Base-by-base conservation (phyloP, 2,888 invertebrate genomes). In the Heteromurus nitidus region DNA sequence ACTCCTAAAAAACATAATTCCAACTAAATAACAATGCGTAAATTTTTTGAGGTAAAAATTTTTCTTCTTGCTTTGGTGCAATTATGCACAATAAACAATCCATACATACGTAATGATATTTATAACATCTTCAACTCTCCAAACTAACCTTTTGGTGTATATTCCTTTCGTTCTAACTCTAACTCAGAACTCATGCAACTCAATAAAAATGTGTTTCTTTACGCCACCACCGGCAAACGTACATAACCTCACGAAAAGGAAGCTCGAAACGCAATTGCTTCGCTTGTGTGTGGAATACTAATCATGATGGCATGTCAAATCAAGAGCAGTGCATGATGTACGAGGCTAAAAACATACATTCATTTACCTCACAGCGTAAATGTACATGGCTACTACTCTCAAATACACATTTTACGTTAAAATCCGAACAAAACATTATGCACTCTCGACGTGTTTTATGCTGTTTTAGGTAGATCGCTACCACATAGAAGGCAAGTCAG, bases 61-160 rank as follows among this genome's bases (percentile, higher is more conserved):
- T n/a, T n/a, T n/a, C n/a, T 60, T 65, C 24, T 42, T 30, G 11
- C 55, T 16, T 36, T n/a, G 20, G 30, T 70, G 65, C 64, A 79
- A 79, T 79, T 79, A 79, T 72, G 64, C 64, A 20, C 50, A 79
- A 79, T 79, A 79, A 70, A 79, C 70, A 70, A 69, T 53, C 24
- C 69, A 68, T 74, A 74, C 7, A n/a, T 50, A 36, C 13, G 36
- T 36, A 36, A 36, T n/a, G n/a, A n/a, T n/a, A n/a, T n/a, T n/a
- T n/a, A n/a, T n/a, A 36, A 36, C 36, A 36, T 36, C 36, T 36
- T 36, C 5, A 36, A 36, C 36, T 36, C 36, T 36, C 36, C 36
- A 36, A n/a, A n/a, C n/a, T n/a, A n/a, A n/a, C n/a, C n/a, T n/a
- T n/a, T n/a, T n/a, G n/a, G n/a, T n/a, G n/a, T n/a, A n/a, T n/a